These are phyloP conservation scores for Acanthosepion lycidas DNA, from an alignment of 2,888 invertebrate species.

Conservation along the genomic window DNA sequence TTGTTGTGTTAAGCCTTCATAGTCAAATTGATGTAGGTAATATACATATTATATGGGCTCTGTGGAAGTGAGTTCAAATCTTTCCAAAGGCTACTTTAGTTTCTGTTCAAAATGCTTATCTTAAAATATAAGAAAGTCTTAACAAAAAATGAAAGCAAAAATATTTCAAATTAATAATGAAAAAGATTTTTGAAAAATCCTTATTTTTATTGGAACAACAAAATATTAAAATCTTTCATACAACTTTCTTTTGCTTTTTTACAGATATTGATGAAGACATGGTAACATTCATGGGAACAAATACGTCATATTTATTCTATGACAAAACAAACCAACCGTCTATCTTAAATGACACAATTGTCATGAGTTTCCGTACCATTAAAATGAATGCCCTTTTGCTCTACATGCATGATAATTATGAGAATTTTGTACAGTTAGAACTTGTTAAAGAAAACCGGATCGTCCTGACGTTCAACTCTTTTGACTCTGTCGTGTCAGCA, in stretches of 20 bases:
- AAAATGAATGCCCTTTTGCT: slow-evolving; percentile 83
- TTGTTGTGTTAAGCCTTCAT: no score
- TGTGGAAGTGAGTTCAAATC: no score
- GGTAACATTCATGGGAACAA: slow-evolving; percentile 87
- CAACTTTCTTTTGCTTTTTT: slow-evolving; percentile 50
- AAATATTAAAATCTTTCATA: no score
- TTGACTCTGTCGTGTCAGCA: slow-evolving; percentile 42
- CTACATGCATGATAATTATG: slow-evolving; percentile 92
- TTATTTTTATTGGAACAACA: no score
- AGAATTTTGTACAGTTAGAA: slow-evolving; percentile 87
- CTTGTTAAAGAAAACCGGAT: slow-evolving; percentile 55
- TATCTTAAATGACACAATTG: slow-evolving; percentile 85
- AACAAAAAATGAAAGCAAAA: no score
- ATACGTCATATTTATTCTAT: slow-evolving; percentile 81
- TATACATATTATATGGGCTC: no score
- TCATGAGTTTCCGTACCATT: slow-evolving; percentile 92
- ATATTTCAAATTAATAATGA: no score
- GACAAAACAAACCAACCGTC: slow-evolving; percentile 79
- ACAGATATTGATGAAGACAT: slow-evolving; percentile 92
- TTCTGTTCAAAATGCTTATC: no score
- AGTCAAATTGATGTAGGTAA: no score
- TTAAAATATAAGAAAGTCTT: no score
- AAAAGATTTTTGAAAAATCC: no score
- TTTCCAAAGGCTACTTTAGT: no score
- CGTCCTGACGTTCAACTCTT: slow-evolving; percentile 59